Evolutionary conservation across 2,113 vertebrate genomes (phyloP).

Genomic region (Datnioides undecimradiatus): DNA sequence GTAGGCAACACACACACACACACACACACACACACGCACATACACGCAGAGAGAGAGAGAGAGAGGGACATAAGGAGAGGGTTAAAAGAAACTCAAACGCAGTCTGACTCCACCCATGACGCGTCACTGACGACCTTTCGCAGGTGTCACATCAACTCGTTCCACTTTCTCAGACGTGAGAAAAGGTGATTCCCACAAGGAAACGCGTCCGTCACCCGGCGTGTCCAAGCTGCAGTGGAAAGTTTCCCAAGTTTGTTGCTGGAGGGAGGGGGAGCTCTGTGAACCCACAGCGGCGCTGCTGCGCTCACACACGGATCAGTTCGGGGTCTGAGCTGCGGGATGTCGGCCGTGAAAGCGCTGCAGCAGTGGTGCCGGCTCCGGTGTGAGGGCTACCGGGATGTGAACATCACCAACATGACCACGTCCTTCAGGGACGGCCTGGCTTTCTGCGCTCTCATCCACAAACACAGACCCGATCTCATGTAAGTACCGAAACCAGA

Average conservation of each 20-base stretch:
- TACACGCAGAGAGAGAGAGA: too few species aligned
- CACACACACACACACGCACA: not conserved
- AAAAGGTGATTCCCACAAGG: not conserved
- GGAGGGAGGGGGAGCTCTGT: not conserved
- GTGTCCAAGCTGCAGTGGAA: constrained; percentile 42
- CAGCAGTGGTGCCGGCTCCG: constrained; percentile 95
- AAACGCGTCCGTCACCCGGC: not conserved
- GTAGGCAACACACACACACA: constrained; percentile 16
- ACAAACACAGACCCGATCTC: constrained; percentile 93
- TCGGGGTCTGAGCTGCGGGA: constrained; percentile 58
- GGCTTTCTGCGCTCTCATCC: constrained; percentile 97
- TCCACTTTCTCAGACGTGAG: not conserved
- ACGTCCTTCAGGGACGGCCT: constrained; percentile 96
- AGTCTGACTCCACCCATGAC: constrained; percentile 53
- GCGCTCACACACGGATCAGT: constrained; percentile 20
- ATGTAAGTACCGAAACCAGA: constrained; percentile 87
- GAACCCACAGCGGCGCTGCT: not conserved
- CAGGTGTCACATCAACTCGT: constrained; percentile 62
- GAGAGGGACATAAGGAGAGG: not conserved
- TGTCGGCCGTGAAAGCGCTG: constrained; percentile 93
- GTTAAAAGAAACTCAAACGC: constrained; percentile 9
- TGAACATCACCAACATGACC: constrained; percentile 96
- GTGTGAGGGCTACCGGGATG: constrained; percentile 92
- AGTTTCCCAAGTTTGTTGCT: constrained; percentile 28
- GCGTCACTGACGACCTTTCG: constrained; percentile 52